Percentiles rank a stretch among this genome's conserved stretches.
Evolutionary conservation across 1,140 invertebrate genomes (phyloP).

Genomic region (Drosophila tropicalis): DNA sequence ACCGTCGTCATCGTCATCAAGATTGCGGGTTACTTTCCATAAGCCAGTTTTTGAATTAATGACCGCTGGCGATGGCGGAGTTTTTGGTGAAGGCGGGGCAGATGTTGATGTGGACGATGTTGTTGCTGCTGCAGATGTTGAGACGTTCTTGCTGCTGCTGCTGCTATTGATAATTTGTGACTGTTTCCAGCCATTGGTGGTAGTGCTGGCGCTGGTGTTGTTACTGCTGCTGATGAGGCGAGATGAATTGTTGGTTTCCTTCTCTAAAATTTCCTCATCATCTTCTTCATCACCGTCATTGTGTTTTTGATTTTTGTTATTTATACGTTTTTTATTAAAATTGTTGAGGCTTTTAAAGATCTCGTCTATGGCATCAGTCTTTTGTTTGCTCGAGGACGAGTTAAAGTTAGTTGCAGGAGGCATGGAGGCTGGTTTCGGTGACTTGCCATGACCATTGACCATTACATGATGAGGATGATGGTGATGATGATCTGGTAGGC

Average conservation of each 20-base stretch:
- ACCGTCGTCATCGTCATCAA: constrained; percentile 43
- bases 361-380: constrained; percentile 79
- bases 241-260: constrained; percentile 23
- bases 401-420: constrained; percentile 33
- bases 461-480: neutral
- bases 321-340: constrained; percentile 48
- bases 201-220: neutral
- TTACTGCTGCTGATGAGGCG: neutral
- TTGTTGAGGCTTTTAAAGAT: constrained; percentile 75
- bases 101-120: constrained; percentile 44
- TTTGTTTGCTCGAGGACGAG: constrained; percentile 72
- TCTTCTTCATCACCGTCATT: constrained; percentile 36
- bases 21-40: constrained; percentile 73
- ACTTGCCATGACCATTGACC: constrained; percentile 54
- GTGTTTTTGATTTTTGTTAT: constrained; percentile 11
- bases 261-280: constrained; percentile 20
- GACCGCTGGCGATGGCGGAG: constrained; percentile 78
- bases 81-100: constrained; percentile 67
- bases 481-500: constrained; percentile 11
- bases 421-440: constrained; percentile 42
- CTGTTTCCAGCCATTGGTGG: constrained; percentile 47
- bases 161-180: constrained; percentile 7
- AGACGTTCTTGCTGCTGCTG: constrained; percentile 1
- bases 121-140: neutral
- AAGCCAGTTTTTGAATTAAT: constrained; percentile 82